Percentiles rank a stretch among this genome's conserved stretches.
These are phyloP conservation scores for Crepidodera aurea DNA, from an alignment of 2,888 invertebrate species.

Conservation along the genomic window DNA sequence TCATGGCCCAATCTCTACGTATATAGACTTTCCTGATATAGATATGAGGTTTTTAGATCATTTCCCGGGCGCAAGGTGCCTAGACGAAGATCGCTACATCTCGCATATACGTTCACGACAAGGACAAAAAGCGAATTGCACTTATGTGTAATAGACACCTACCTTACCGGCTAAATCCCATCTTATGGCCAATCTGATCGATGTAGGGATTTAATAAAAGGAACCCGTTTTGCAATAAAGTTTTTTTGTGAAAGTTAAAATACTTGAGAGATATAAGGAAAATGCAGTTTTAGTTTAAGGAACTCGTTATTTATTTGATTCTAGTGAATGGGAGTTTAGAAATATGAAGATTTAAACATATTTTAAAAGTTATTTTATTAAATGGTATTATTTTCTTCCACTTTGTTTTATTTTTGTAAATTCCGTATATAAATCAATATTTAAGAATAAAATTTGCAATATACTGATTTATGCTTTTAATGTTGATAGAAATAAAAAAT, in stretches of 20 bases:
- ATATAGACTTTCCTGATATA: slow-evolving; percentile 48
- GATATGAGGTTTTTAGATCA: slow-evolving; percentile 50
- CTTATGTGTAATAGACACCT: slow-evolving; percentile 56
- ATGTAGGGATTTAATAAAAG: slow-evolving; percentile 58
- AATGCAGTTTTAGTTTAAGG: neutral
- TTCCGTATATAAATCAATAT: no score
- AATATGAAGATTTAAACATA: no score
- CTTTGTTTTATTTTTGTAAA: no score
- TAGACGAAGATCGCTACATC: slow-evolving; percentile 41
- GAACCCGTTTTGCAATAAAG: slow-evolving; percentile 53
- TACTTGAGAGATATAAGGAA: slow-evolving; percentile 14
- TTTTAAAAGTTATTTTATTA: no score
- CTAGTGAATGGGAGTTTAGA: no score
- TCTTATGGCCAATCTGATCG: slow-evolving; percentile 55
- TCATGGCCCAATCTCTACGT: slow-evolving; percentile 54
- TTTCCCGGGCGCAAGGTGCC: slow-evolving; percentile 47
- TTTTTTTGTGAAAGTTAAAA: slow-evolving; percentile 42
- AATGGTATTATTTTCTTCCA: no score
- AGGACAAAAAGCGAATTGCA: slow-evolving; percentile 47
- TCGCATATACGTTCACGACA: slow-evolving; percentile 23
- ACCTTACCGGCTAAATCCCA: slow-evolving; percentile 52
- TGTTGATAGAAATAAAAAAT: no score
- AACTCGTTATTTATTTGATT: neutral
- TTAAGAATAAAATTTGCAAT: no score
- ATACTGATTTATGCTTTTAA: no score